Base-by-base conservation (phyloP, 64 coral and sea anemone species). In the Cladopsammia gracilis region DNA sequence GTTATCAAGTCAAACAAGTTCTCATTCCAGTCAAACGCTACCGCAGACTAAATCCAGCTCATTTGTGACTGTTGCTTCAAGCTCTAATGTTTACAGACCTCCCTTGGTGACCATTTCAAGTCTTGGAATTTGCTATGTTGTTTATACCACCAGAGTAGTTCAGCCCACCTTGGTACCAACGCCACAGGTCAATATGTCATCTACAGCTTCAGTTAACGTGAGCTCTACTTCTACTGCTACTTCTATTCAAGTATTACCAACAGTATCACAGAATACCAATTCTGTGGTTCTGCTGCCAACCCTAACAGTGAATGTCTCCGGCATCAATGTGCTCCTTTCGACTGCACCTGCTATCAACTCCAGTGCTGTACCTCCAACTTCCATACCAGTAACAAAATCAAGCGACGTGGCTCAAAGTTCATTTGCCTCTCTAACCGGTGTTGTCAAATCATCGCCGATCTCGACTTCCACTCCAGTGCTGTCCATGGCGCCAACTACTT, bases 81-180 rank as follows among this genome's bases (percentile, higher is more conserved):
- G 49, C 16, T 58, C 68, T 10, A 20, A 49, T 62, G 25, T 76
- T 74, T 72, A 73, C 52, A 58, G 26, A 43, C 93, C 81, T 64
- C 89, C 93, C 57, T 19, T 95, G 10, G 46, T 97, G 4, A 97
- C 96, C 13, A 59, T 93, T 16, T 97, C 96, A 88, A 97, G 88
- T 71, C 96, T 97, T 66, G 96, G 96, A 10, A 97, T 94, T 14
- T 97, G 96, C 42, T 97, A 88, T 48, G 75, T 97, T 42, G 82
- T 94, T 26, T 90, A 94, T 58, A 93, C 95, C 50, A 97, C 95
- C 23, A 93, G 73, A 46, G 54, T 90, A 44, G 43, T 96, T 10
- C 86, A 91, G 23, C 71, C 62, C 7, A 79, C 62, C 34, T 54
- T 78, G 12, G 23, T 71, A 12, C 60, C 73, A 49, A 91, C 89